Conservation (phyloP, 2,888 invertebrate species). For the Macrophya annulata region DNA sequence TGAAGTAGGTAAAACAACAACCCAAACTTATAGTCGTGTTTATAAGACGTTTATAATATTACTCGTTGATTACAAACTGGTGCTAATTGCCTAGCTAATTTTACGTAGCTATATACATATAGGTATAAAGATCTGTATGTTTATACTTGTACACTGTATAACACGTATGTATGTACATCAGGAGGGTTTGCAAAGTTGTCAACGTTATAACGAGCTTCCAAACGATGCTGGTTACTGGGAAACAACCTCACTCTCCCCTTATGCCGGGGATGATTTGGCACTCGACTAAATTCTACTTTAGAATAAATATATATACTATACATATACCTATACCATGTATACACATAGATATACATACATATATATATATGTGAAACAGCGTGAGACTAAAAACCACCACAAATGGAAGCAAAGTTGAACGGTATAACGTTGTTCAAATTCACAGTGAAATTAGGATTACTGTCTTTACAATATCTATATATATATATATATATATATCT, state of each 20-base stretch:
- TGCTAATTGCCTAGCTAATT: constrained; percentile 26
- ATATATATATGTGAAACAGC: neutral
- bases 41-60: neutral
- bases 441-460: neutral
- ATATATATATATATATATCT: no score
- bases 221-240: constrained; percentile 5
- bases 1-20: constrained; percentile 1
- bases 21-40: neutral
- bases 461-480: neutral
- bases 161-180: neutral
- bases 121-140: neutral
- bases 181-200: constrained; percentile 7
- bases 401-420: neutral
- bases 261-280: constrained; percentile 5
- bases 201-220: constrained; percentile 34
- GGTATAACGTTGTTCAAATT: neutral
- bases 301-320: no score
- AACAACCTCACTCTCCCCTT: neutral
- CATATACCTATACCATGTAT: neutral
- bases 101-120: neutral
- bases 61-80: constrained; percentile 9
- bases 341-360: neutral
- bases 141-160: no score
- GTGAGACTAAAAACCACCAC: neutral
- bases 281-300: constrained; percentile 27